Evolutionary conservation across 2,888 invertebrate species (phyloP), one percentile per base, ranked within the genome.

Genomic region (Harpalus rufipes): DNA sequence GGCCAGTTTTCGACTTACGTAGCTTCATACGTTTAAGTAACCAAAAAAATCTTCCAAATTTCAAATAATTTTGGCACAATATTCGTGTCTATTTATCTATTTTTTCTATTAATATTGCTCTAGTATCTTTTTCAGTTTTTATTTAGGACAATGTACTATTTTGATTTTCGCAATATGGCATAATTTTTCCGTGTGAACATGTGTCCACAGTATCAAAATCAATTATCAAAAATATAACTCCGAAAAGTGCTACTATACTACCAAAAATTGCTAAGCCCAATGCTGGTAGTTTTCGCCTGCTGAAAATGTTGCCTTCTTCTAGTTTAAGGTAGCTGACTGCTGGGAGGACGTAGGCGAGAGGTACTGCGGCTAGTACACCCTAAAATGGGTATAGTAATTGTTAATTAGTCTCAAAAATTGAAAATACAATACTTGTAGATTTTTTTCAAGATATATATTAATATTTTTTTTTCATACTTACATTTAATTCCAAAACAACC

Each of bases 311-410:
- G 16, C 95, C 96, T 86, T 95, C 94, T 87, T 95, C 95, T 87
- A 97, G 92, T 89, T 94, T 94, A 86, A 97, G 93, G 88, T 96
- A 96, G 87, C 96, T 95, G 12, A 96, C 90, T 0, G 96, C 95
- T 3, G 97, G 97, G 79, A 97, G 92, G 86, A 97, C 94, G 90
- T 96, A 97, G 10, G 97, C 96, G 87, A 97, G 90, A 0, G 97
- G 96, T 85, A 96, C 95, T 7, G 97, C 97, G 7, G 96, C 95
- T 85, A 97, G 88, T 14, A 97, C 94, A 85, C 97, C 97, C 96
- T 96, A 88, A 88, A 86, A 84, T 7, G 32, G 4, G 59, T 59
- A 21, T 25, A 21, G 21, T 21, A 63, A 21, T 18, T 12, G 12
- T 51, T 12, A 51, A 3, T 10, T 10, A 51, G 12, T 51, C 5